Conservation (phyloP, 2,113 vertebrate species). For the human region GRCh38 chrY:15656501-15657000, state of each 20-base stretch:
- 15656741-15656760: constrained; percentile 37
- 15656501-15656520: too few relatives aligned
- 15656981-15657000: background rate
- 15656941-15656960: constrained; percentile 33
- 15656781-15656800: constrained; percentile 58
- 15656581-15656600: background rate
- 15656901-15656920: background rate
- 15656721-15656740: constrained; percentile 26
- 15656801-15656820: constrained; percentile 52
- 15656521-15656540: too few relatives aligned
- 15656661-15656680: background rate
- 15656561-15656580: too few relatives aligned
- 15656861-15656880: constrained; percentile 44
- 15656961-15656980: background rate
- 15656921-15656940: background rate
- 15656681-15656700: background rate
- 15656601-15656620: background rate
- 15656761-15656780: constrained; percentile 59
- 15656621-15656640: background rate
- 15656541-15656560: too few relatives aligned
- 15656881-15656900: constrained; percentile 47
- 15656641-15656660: background rate
- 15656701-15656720: background rate
- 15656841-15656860: constrained; percentile 31
- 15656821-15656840: constrained; percentile 6